Evolutionary conservation across 1,140 invertebrate genomes (phyloP), one percentile per base, ranked within the genome.

Genomic region (Drosophila grimshawi): DNA sequence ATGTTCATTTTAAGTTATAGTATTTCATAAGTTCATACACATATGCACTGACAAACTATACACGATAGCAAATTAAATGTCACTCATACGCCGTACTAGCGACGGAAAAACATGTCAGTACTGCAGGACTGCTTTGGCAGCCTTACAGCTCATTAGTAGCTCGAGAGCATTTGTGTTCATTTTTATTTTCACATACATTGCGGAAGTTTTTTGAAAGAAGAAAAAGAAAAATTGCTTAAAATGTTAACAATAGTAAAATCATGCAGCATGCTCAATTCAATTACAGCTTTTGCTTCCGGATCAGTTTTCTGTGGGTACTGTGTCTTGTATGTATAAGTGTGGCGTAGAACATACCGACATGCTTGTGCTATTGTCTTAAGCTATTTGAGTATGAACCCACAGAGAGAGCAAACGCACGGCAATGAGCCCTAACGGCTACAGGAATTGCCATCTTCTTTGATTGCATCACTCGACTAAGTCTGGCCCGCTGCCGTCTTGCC

Each of bases 41-140:
- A 52, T n/a, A 49, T 33, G 32, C 29, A 43, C 37, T 33, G 11
- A 49, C 29, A 33, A 33, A 30, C 39, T 29, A 43, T 76, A 57
- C 75, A 68, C 75, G 82, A 76, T 63, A 65, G 65, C 71, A 86
- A 86, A 86, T 86, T 86, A 86, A 82, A 86, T 88, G 82, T 86
- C 82, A 86, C 82, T 86, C 82, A 82, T 86, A 88, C 83, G 82
- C 82, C 83, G 83, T 77, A 79, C 79, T 19, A 19, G 69, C 60
- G 61, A 75, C 71, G 19, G 39, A 66, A 48, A 75, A 78, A 71
- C 72, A 76, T 30, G 62, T 45, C 43, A 57, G 19, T 59, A 46
- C 56, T 51, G 37, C 35, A 19, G 11, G 30, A 10, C 56, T 73
- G 49, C 41, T 48, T 11, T 55, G 11, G 33, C 59, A 62, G 68